Evolutionary conservation across 1,140 invertebrate species (phyloP).

Genomic region (Reticulitermes speratus): DNA sequence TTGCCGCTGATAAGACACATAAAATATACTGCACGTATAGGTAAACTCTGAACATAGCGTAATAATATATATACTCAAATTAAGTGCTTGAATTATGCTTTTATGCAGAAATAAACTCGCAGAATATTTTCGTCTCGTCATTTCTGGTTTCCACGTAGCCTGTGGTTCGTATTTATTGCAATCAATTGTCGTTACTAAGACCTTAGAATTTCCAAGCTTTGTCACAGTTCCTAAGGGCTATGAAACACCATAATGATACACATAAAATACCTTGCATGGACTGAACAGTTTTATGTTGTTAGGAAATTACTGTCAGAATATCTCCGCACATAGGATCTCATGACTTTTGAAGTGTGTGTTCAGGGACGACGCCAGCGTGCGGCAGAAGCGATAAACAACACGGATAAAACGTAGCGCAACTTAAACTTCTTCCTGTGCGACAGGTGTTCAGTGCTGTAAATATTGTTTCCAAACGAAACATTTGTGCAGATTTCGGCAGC

Average conservation of each 20-base stretch:
- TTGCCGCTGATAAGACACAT: too few relatives aligned
- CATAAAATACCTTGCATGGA: background rate
- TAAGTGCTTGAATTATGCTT: too few relatives aligned
- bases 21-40: too few relatives aligned
- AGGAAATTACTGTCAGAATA: background rate
- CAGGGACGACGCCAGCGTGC: background rate
- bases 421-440: too few relatives aligned
- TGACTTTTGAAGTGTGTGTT: background rate
- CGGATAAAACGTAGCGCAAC: background rate
- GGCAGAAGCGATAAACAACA: background rate
- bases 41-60: too few relatives aligned
- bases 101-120: too few relatives aligned
- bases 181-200: background rate
- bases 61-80: too few relatives aligned
- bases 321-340: background rate
- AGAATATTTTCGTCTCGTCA: too few relatives aligned
- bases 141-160: too few relatives aligned
- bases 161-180: background rate
- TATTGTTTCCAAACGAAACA: too few relatives aligned
- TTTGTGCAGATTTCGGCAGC: too few relatives aligned
- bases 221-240: background rate
- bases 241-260: background rate
- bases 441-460: too few relatives aligned
- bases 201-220: background rate
- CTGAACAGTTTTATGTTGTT: background rate